phyloP scores from a whole-genome alignment of 2,113 vertebrate genomes.

The Arothron firmamentum region DNA sequence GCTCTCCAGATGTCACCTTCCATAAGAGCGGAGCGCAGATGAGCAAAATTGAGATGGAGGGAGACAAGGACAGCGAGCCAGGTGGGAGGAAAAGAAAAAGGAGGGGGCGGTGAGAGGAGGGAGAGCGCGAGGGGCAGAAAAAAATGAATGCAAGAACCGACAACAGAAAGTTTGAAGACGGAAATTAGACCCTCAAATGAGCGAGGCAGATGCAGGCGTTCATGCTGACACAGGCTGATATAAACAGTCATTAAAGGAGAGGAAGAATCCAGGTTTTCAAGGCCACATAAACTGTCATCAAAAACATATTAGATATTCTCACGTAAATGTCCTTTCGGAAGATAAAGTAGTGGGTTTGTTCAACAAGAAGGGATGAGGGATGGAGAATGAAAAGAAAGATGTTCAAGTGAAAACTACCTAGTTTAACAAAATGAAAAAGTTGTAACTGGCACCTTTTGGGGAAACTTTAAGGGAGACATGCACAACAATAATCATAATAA shows the following conservation, averaged over 20 bases:
- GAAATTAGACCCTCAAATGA: background rate
- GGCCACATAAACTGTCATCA: too few species aligned
- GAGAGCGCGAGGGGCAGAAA: background rate
- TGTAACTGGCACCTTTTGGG: too few species aligned
- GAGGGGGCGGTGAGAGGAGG: background rate
- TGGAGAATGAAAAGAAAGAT: too few species aligned
- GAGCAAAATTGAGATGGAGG: constrained; percentile 24
- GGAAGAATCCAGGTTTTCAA: background rate
- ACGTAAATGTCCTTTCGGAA: too few species aligned
- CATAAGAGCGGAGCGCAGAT: constrained; percentile 34
- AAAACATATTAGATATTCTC: too few species aligned
- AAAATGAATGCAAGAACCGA: too few species aligned
- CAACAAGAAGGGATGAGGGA: too few species aligned
- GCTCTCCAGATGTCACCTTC: constrained; percentile 53
- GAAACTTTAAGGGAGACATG: too few species aligned
- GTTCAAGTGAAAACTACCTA: too few species aligned
- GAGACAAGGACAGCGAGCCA: background rate
- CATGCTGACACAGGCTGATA: background rate
- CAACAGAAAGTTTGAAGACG: background rate
- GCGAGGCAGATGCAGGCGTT: background rate
- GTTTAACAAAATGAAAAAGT: too few species aligned
- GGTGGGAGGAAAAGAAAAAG: background rate
- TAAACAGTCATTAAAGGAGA: background rate
- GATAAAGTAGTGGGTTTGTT: too few species aligned
- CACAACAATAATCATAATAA: too few species aligned